These are phyloP conservation scores for Heliothis virescens DNA, from an alignment of 1,140 invertebrate genomes.

Conservation along the genomic window DNA sequence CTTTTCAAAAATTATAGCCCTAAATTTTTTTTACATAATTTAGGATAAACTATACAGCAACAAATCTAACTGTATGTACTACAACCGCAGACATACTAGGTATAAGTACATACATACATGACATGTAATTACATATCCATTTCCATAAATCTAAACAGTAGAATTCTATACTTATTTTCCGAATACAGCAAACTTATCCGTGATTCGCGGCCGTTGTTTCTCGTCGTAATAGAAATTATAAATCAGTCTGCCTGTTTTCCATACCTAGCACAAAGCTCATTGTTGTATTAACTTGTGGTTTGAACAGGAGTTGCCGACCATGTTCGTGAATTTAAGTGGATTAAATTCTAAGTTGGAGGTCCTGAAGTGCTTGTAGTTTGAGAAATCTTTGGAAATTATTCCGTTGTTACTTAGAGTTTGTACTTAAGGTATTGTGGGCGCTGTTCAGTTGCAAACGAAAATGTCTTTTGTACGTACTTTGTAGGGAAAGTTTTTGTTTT, in stretches of 20 bases:
- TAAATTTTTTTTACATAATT: no score
- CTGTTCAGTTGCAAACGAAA: slow-evolving; percentile 2
- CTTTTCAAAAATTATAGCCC: no score
- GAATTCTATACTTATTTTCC: slow-evolving; percentile 27
- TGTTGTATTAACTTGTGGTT: slow-evolving; percentile 72
- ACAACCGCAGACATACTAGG: no score
- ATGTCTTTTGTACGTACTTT: background rate
- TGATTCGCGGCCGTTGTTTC: slow-evolving; percentile 10
- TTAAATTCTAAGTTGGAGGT: slow-evolving; percentile 65
- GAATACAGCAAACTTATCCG: slow-evolving; percentile 12
- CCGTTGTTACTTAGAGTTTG: slow-evolving; percentile 13
- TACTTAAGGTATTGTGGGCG: slow-evolving; percentile 9
- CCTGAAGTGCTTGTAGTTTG: slow-evolving; percentile 43
- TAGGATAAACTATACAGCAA: no score
- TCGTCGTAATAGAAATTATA: slow-evolving; percentile 38
- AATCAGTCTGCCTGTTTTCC: slow-evolving; percentile 35
- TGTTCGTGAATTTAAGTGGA: slow-evolving; percentile 71
- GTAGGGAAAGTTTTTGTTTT: background rate
- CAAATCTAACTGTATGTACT: no score
- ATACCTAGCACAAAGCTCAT: slow-evolving; percentile 67
- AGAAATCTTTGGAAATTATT: slow-evolving; percentile 50
- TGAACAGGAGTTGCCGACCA: slow-evolving; percentile 59
- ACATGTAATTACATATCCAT: slow-evolving; percentile 2
- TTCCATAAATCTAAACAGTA: slow-evolving; percentile 2
- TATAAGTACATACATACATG: no score